Percentiles rank a stretch among this genome's conserved stretches.
Conservation (phyloP, 2,888 invertebrate species). For the Lissonota sp. region DNA sequence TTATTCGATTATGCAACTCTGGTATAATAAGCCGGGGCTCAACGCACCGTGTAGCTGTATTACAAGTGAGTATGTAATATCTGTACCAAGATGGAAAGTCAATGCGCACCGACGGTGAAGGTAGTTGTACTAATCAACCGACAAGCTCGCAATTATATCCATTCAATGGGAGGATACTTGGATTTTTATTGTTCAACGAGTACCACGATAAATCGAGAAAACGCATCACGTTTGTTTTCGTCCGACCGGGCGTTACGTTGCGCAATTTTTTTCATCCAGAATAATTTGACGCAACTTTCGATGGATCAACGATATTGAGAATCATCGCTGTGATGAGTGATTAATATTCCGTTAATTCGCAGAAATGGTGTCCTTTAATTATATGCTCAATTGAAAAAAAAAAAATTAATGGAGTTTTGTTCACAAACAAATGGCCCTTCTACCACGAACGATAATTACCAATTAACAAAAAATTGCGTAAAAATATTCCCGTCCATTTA, state of each 20-base stretch:
- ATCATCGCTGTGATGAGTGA: neutral
- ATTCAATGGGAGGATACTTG: constrained; percentile 33
- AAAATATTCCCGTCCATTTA: too few species aligned
- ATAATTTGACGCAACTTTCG: too few species aligned
- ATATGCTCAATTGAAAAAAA: too few species aligned
- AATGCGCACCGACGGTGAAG: constrained; percentile 1
- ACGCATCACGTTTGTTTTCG: too few species aligned
- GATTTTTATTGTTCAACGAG: constrained; percentile 16
- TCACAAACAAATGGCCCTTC: too few species aligned
- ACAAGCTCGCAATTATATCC: constrained; percentile 32
- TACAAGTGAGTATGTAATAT: neutral
- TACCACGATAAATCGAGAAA: constrained; percentile 19
- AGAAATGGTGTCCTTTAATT: too few species aligned
- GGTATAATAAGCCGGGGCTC: constrained; percentile 17
- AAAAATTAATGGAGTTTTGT: too few species aligned
- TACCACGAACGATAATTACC: too few species aligned
- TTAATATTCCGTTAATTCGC: too few species aligned
- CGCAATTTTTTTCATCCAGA: too few species aligned
- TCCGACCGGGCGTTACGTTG: too few species aligned
- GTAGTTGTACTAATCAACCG: constrained; percentile 43
- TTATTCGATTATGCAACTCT: constrained; percentile 46
- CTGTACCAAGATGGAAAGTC: constrained; percentile 47
- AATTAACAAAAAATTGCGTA: too few species aligned
- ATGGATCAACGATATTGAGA: neutral
- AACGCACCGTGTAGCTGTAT: constrained; percentile 26